These are phyloP conservation scores for Drosophila nigritarsus DNA, from an alignment of 2,888 invertebrate genomes.

Conservation along the genomic window DNA sequence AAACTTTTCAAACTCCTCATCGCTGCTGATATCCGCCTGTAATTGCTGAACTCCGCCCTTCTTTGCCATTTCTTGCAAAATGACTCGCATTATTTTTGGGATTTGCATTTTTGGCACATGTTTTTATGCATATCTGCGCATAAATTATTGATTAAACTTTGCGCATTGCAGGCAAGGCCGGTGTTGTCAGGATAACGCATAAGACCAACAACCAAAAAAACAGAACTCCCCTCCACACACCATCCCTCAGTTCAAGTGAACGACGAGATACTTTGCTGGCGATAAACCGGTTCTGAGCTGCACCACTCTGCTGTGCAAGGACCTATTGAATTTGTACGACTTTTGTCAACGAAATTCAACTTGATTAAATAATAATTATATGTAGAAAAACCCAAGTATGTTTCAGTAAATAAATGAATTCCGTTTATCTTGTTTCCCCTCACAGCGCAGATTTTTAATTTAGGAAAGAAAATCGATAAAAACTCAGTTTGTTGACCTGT, in stretches of 20 bases:
- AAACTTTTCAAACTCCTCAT: slow-evolving; percentile 95
- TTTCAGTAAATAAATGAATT: not conserved
- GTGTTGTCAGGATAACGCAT: slow-evolving; percentile 40
- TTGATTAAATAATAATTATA: not conserved
- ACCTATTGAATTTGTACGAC: not conserved
- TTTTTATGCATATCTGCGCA: slow-evolving; percentile 27
- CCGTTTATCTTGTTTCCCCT: not conserved
- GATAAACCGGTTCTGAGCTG: slow-evolving; percentile 6
- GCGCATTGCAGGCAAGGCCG: not conserved
- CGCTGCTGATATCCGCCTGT: slow-evolving; percentile 92
- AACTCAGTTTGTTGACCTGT: not conserved
- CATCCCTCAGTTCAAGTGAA: not conserved
- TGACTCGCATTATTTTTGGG: slow-evolving; percentile 42
- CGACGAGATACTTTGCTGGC: not conserved
- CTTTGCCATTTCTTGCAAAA: slow-evolving; percentile 87
- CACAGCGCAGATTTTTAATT: no score
- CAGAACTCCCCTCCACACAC: not conserved
- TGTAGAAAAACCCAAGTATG: not conserved
- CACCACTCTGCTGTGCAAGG: not conserved
- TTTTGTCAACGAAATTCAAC: not conserved
- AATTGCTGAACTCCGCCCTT: slow-evolving; percentile 92
- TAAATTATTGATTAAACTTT: slow-evolving; percentile 57
- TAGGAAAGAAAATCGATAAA: slow-evolving; percentile 24
- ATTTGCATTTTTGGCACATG: slow-evolving; percentile 27
- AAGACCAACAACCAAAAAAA: not conserved